Conservation (phyloP, 2,797 vertebrate species). For the Falco rusticolus region DNA sequence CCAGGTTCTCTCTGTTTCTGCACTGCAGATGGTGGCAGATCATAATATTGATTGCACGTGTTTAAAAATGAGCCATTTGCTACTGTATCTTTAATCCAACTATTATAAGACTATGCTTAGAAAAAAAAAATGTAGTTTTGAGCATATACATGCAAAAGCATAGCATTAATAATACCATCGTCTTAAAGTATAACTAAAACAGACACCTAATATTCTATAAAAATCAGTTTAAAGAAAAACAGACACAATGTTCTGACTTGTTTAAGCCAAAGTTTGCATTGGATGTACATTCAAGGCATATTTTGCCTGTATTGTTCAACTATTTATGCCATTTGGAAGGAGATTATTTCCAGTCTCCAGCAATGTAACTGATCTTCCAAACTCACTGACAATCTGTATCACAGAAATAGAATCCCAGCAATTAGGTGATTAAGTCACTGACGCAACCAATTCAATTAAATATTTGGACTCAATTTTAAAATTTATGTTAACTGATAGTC, state of each 20-base stretch:
- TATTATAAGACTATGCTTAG: neutral
- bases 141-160: neutral
- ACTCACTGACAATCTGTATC: neutral
- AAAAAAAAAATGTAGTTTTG: neutral
- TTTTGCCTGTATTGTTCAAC: slow-evolving; percentile 27
- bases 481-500: neutral
- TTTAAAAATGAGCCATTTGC: slow-evolving; percentile 11
- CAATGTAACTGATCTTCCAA: slow-evolving; percentile 9
- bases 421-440: slow-evolving; percentile 25
- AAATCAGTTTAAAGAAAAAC: slow-evolving; percentile 35
- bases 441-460: slow-evolving; percentile 30
- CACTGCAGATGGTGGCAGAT: slow-evolving; percentile 27
- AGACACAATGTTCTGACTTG: neutral
- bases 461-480: neutral
- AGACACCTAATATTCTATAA: neutral
- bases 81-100: slow-evolving; percentile 9
- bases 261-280: slow-evolving; percentile 47
- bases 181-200: neutral
- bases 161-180: neutral
- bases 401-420: neutral
- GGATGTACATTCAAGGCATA: slow-evolving; percentile 25
- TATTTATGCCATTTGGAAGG: slow-evolving; percentile 42
- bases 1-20: slow-evolving; percentile 20
- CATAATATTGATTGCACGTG: neutral
- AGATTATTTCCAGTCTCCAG: slow-evolving; percentile 30